phyloP scores from a whole-genome alignment of 1,140 invertebrate species.

The Eupristina koningsbergeri region DNA sequence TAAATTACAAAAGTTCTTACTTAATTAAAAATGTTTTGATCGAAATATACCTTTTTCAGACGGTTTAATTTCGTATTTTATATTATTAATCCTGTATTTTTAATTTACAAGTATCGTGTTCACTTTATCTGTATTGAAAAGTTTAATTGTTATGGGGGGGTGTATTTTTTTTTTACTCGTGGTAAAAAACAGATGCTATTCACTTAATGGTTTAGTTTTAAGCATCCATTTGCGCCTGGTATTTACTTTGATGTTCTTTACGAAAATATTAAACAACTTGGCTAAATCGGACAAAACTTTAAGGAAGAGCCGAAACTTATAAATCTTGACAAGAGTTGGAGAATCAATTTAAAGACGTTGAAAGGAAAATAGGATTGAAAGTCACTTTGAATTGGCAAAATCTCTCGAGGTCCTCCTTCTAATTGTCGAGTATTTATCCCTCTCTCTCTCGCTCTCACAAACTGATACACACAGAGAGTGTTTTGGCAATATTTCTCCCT shows the following conservation, averaged over 20 bases:
- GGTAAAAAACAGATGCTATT: no score
- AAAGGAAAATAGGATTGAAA: no score
- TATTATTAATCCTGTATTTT: no score
- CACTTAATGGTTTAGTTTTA: neutral
- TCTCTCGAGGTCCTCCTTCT: conserved; percentile 15
- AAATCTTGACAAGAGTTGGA: conserved; percentile 7
- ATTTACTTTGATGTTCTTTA: conserved; percentile 2
- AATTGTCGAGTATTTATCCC: conserved; percentile 14
- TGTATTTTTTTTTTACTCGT: no score
- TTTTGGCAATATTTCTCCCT: conserved; percentile 17
- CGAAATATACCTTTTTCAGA: no score
- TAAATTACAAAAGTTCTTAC: no score
- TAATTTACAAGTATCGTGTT: no score
- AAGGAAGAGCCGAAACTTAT: neutral
- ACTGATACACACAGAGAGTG: neutral
- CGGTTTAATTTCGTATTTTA: no score
- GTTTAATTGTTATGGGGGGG: no score
- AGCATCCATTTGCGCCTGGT: neutral
- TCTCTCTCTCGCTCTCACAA: neutral
- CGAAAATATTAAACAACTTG: conserved; percentile 20
- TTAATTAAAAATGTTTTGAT: no score
- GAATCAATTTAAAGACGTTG: conserved; percentile 4
- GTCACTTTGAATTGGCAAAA: conserved; percentile 14
- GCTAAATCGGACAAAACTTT: conserved; percentile 16
- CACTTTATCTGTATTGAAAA: no score